Evolutionary conservation across 2,113 vertebrate genomes (phyloP).

Genomic region (Brachyistius frenatus): DNA sequence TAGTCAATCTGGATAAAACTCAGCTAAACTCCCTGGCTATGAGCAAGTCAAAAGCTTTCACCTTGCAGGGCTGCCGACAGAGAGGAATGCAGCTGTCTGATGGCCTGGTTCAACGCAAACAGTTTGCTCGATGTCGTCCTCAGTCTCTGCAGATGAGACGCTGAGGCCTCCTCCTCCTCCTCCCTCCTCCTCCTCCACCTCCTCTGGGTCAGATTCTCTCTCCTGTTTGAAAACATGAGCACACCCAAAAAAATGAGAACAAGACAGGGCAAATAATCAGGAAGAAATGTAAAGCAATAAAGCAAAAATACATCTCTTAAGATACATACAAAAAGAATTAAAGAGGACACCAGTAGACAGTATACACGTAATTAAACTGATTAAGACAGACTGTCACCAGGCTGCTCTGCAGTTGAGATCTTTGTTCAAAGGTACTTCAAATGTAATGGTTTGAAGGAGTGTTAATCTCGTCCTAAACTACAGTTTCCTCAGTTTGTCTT

Average conservation of each 20-base stretch:
- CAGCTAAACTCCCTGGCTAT: background rate
- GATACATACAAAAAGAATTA: background rate
- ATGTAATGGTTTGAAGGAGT: background rate
- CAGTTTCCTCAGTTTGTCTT: background rate
- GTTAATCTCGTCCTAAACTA: background rate
- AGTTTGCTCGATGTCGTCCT: conserved; percentile 78
- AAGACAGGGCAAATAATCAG: background rate
- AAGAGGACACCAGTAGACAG: background rate
- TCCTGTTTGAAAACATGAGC: conserved; percentile 64
- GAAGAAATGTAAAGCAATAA: background rate
- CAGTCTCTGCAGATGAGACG: conserved; percentile 73
- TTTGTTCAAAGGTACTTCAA: background rate
- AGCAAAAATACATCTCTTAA: conserved; percentile 2
- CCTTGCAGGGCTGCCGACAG: conserved; percentile 85
- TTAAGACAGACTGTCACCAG: background rate
- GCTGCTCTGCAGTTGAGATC: background rate
- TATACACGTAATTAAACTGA: background rate
- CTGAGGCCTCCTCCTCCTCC: conserved; percentile 62
- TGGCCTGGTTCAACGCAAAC: conserved; percentile 85
- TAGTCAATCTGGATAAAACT: background rate
- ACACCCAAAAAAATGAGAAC: conserved; percentile 9
- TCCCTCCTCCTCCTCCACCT: conserved; percentile 60
- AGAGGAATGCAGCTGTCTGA: conserved; percentile 81
- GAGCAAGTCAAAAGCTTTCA: conserved; percentile 60
- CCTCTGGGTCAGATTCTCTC: conserved; percentile 47